A percentile compares a stretch with the other conserved stretches of the same genome.
phyloP scores from a whole-genome alignment of 2,888 invertebrate genomes.

The Polymixis lichenea region DNA sequence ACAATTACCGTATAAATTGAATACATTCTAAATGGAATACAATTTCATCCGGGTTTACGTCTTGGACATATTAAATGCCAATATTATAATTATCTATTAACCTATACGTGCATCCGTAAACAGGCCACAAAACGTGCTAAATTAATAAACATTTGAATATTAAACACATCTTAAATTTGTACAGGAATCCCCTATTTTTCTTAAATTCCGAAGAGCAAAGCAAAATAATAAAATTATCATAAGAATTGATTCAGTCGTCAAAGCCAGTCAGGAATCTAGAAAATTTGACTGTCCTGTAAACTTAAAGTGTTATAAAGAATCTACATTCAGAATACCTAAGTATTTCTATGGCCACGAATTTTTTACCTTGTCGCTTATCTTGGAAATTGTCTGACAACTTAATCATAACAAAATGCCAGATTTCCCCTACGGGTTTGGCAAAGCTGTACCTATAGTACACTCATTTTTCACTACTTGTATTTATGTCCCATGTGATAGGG shows the following conservation, averaged over 20 bases:
- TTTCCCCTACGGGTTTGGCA: neutral
- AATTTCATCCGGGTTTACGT: conserved; percentile 15
- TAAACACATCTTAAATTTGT: neutral
- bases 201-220: neutral
- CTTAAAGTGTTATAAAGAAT: neutral
- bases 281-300: neutral
- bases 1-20: neutral
- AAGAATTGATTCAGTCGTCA: neutral
- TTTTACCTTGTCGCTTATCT: neutral
- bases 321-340: neutral
- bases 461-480: neutral
- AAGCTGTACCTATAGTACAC: neutral
- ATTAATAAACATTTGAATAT: conserved; percentile 1
- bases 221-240: conserved; percentile 17
- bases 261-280: neutral
- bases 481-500: neutral
- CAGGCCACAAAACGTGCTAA: conserved; percentile 31
- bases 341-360: no score
- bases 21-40: neutral
- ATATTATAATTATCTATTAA: neutral
- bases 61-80: neutral
- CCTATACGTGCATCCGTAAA: conserved; percentile 27
- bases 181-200: neutral
- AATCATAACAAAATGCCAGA: neutral
- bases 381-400: neutral